Conservation (phyloP, 2,888 invertebrate species). For the Chouioia cunea region DNA sequence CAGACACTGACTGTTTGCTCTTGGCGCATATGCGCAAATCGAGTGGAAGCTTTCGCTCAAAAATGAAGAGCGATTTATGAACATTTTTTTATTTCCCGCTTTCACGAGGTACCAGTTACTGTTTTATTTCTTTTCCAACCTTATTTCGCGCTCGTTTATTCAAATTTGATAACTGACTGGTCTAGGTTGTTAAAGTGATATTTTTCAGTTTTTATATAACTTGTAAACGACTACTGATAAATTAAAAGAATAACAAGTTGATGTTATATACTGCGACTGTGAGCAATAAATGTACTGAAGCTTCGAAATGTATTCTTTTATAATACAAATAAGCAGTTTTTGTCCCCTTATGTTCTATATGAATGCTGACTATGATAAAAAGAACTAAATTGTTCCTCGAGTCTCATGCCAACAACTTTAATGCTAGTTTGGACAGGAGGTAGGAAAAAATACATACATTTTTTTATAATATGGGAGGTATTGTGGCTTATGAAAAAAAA, state of each 20-base stretch:
- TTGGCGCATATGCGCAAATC: conserved; percentile 30
- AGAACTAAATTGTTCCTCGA: not conserved
- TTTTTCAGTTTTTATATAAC: conserved; percentile 9
- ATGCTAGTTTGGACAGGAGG: no score
- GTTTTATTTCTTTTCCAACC: not conserved
- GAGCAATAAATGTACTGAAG: no score
- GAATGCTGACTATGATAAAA: no score
- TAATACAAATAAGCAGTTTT: not conserved
- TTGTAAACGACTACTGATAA: not conserved
- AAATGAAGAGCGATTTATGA: conserved; percentile 32
- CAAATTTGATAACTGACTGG: not conserved
- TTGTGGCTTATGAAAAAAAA: no score
- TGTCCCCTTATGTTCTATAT: no score
- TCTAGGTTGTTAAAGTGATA: conserved; percentile 17
- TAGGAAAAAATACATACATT: no score
- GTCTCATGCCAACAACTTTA: no score
- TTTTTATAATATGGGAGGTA: no score
- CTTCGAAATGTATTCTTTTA: conserved; percentile 14
- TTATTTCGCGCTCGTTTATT: not conserved
- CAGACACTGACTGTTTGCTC: conserved; percentile 16
- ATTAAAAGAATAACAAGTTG: not conserved
- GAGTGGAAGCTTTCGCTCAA: conserved; percentile 24
- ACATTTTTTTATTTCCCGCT: not conserved
- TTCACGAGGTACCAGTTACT: no score
- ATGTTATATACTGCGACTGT: not conserved